These are phyloP conservation scores for Monopterus albus DNA, from an alignment of 2,113 vertebrate species.

Conservation along the genomic window DNA sequence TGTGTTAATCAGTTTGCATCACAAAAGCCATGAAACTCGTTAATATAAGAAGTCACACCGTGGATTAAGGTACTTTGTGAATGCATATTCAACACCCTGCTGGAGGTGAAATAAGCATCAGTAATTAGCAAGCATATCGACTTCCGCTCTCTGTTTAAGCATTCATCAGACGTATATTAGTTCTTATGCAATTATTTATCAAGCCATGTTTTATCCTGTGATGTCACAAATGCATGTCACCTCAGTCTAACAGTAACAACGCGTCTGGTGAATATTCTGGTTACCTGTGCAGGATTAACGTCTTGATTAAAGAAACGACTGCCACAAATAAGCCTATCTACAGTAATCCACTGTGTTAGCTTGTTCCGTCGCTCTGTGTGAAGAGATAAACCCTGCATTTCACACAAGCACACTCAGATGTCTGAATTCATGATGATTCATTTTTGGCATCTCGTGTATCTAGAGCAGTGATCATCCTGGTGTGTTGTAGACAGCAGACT, in stretches of 20 bases:
- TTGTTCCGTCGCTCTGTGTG: conserved; percentile 10
- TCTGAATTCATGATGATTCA: conserved; percentile 5
- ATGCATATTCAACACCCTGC: conserved; percentile 78
- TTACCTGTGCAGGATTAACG: conserved; percentile 15
- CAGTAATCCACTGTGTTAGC: conserved; percentile 27
- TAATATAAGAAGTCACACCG: conserved; percentile 61
- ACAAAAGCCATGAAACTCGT: conserved; percentile 71
- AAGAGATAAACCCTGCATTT: conserved; percentile 11
- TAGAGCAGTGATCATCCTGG: neutral
- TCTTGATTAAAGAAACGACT: conserved; percentile 25
- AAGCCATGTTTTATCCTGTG: conserved; percentile 16
- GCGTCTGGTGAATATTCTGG: conserved; percentile 27
- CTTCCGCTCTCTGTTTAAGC: conserved; percentile 39
- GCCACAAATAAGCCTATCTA: conserved; percentile 7
- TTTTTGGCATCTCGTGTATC: neutral
- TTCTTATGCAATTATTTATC: conserved; percentile 20
- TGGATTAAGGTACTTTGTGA: conserved; percentile 69
- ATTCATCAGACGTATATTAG: conserved; percentile 50
- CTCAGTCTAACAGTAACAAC: conserved; percentile 38
- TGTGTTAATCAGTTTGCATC: conserved; percentile 74
- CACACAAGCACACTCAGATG: conserved; percentile 8
- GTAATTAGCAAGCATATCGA: conserved; percentile 56
- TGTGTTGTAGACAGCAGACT: neutral
- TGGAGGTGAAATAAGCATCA: conserved; percentile 78
- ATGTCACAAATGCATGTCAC: conserved; percentile 32